A percentile compares a stretch with the other conserved stretches of the same genome.
Conservation (phyloP, 2,113 vertebrate species). For the Proterorhinus semilunaris region DNA sequence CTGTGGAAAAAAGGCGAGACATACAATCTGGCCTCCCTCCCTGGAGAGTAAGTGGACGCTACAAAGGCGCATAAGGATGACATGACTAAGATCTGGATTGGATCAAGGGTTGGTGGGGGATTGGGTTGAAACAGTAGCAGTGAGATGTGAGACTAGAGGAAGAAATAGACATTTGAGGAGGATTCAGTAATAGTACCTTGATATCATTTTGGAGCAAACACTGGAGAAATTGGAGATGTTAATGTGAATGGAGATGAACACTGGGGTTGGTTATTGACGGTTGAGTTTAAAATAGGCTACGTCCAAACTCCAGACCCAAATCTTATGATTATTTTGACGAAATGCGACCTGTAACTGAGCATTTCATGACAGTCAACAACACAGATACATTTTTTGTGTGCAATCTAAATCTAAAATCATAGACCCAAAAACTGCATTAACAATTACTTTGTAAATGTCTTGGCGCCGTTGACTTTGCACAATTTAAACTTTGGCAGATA, state of each 20-base stretch:
- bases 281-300: background rate
- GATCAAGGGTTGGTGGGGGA: constrained; percentile 33
- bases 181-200: background rate
- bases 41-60: constrained; percentile 32
- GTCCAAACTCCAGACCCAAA: too few species aligned
- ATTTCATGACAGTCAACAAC: too few species aligned
- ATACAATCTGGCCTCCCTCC: constrained; percentile 52
- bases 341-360: too few species aligned
- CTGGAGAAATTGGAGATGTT: background rate
- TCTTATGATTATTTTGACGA: too few species aligned
- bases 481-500: too few species aligned
- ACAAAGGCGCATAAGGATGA: constrained; percentile 57
- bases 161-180: constrained; percentile 16
- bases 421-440: too few species aligned
- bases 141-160: constrained; percentile 17
- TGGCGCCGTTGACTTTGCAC: too few species aligned
- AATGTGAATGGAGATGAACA: background rate
- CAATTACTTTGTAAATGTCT: too few species aligned
- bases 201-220: background rate
- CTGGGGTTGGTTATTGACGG: background rate
- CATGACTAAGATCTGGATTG: constrained; percentile 64
- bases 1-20: constrained; percentile 51
- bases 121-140: constrained; percentile 48
- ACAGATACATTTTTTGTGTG: too few species aligned
- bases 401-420: too few species aligned